These are phyloP conservation scores for Osmerus mordax DNA, from an alignment of 2,113 vertebrate genomes.

Conservation along the genomic window DNA sequence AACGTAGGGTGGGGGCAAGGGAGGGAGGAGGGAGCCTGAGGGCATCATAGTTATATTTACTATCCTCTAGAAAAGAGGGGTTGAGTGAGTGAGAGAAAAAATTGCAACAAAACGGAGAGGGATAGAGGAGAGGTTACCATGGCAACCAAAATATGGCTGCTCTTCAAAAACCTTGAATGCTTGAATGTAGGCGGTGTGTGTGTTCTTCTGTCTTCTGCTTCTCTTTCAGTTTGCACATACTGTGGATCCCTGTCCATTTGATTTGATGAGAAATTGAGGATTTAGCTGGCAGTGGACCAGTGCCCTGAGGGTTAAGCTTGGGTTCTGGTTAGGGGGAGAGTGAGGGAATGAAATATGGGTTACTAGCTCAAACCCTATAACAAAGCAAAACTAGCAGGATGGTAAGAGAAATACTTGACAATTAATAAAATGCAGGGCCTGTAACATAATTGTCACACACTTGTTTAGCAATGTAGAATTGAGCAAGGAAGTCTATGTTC, in stretches of 20 bases:
- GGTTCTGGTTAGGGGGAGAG: slow-evolving; percentile 36
- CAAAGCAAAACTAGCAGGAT: background rate
- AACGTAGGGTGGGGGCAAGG: slow-evolving; percentile 41
- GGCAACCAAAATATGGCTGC: slow-evolving; percentile 71
- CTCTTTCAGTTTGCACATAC: slow-evolving; percentile 58
- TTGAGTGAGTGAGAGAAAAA: slow-evolving; percentile 34
- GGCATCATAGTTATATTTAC: slow-evolving; percentile 60
- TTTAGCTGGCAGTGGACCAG: slow-evolving; percentile 32
- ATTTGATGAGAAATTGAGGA: slow-evolving; percentile 28
- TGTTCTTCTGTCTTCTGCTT: slow-evolving; percentile 28
- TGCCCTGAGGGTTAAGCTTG: slow-evolving; percentile 29
- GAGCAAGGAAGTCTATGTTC: background rate
- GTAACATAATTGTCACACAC: no score
- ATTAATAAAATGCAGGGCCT: no score
- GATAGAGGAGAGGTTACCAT: slow-evolving; percentile 65
- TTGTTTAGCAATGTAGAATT: background rate
- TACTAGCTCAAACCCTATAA: slow-evolving; percentile 20
- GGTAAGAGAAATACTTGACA: no score
- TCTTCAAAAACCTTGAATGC: slow-evolving; percentile 75
- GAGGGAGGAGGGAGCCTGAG: slow-evolving; percentile 43
- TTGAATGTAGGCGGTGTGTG: slow-evolving; percentile 69
- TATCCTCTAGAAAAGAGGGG: slow-evolving; percentile 49
- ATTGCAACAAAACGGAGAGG: slow-evolving; percentile 58
- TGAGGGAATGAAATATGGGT: slow-evolving; percentile 41
- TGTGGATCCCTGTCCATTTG: slow-evolving; percentile 40